phyloP scores from a whole-genome alignment of 1,140 invertebrate genomes.

The Globodera ellingtonae region DNA sequence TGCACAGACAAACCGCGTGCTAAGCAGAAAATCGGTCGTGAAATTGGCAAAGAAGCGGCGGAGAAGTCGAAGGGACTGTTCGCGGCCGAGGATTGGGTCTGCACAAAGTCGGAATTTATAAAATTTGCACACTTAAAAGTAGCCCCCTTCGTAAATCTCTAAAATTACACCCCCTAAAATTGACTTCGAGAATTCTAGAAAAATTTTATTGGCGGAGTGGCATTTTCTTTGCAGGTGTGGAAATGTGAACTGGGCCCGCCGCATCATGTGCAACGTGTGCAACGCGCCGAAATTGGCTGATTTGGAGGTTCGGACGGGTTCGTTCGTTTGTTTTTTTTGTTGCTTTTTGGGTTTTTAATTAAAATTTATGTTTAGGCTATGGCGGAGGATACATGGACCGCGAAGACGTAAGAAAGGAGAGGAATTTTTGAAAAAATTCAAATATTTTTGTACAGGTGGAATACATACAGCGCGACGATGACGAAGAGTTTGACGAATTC shows the following conservation, averaged over 20 bases:
- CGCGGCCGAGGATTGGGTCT: conserved; percentile 98
- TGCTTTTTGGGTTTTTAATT: background rate
- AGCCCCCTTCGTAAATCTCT: too few relatives aligned
- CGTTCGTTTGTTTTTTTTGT: conserved; percentile 10
- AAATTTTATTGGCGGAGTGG: too few relatives aligned
- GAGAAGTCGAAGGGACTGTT: conserved; percentile 97
- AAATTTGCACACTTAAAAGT: too few relatives aligned
- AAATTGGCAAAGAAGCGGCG: conserved; percentile 95
- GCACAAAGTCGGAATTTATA: conserved; percentile 76
- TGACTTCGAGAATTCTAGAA: too few relatives aligned
- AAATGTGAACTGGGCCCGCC: conserved; percentile 97
- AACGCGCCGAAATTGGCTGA: conserved; percentile 95
- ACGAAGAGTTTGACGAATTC: conserved; percentile 90
- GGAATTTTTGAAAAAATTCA: background rate
- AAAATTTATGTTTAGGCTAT: conserved; percentile 53
- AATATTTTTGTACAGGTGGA: conserved; percentile 73
- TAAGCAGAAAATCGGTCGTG: conserved; percentile 85
- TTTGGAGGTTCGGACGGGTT: conserved; percentile 74
- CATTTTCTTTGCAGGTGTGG: conserved; percentile 75
- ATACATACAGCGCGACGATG: conserved; percentile 82
- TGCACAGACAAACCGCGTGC: conserved; percentile 53
- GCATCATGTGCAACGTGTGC: conserved; percentile 96
- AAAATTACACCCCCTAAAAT: too few relatives aligned
- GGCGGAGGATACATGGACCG: conserved; percentile 82
- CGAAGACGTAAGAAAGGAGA: conserved; percentile 60